A percentile compares a stretch with the other conserved stretches of the same genome.
Conservation (phyloP, 2,888 invertebrate species). For the Dione juno region DNA sequence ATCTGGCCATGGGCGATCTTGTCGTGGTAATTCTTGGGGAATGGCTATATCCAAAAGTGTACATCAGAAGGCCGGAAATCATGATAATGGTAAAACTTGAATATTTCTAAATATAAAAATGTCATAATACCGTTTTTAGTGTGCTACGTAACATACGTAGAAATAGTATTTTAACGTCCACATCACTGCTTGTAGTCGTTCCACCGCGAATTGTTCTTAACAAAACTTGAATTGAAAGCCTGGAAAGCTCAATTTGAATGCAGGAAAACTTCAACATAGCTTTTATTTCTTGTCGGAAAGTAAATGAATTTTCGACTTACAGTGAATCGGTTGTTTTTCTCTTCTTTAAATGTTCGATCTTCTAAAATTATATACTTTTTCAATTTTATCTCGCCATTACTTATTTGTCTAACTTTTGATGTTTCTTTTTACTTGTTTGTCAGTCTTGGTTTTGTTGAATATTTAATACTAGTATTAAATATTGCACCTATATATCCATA, state of each 20-base stretch:
- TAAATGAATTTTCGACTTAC: slow-evolving; percentile 74
- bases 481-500: no score
- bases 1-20: neutral
- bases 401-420: slow-evolving; percentile 9
- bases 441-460: neutral
- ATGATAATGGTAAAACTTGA: no score
- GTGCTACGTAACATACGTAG: neutral
- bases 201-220: slow-evolving; percentile 66
- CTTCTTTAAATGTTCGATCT: slow-evolving; percentile 34
- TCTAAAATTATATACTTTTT: slow-evolving; percentile 19
- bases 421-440: neutral
- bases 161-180: slow-evolving; percentile 2
- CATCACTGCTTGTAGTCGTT: slow-evolving; percentile 45
- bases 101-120: neutral
- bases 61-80: neutral
- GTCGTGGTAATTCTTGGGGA: neutral
- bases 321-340: slow-evolving; percentile 55
- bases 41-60: neutral
- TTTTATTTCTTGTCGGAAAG: slow-evolving; percentile 73
- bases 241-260: slow-evolving; percentile 74
- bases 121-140: neutral
- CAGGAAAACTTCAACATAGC: slow-evolving; percentile 74
- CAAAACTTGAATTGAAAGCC: slow-evolving; percentile 75
- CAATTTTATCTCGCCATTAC: slow-evolving; percentile 2
- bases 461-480: neutral